Evolutionary conservation across 2,888 invertebrate species (phyloP).

Genomic region (Minunthozetes semirufus): DNA sequence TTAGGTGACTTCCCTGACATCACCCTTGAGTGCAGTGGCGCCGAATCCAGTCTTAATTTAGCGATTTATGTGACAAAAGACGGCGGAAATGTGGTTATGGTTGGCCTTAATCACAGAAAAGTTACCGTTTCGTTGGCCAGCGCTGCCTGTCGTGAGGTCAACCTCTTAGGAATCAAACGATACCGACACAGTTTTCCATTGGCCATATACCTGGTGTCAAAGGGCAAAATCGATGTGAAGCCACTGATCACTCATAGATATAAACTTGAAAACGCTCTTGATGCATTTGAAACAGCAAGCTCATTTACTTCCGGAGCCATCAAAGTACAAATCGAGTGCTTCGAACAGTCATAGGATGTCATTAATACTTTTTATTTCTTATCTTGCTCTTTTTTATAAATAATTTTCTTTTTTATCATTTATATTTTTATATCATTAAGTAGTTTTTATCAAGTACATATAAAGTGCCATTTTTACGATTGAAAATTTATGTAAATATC

Average conservation of each 20-base stretch:
- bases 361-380: no score
- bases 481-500: no score
- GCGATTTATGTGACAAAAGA: conserved; percentile 46
- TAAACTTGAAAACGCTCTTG: conserved; percentile 42
- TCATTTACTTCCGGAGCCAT: conserved; percentile 28
- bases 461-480: no score
- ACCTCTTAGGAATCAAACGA: conserved; percentile 31
- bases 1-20: conserved; percentile 44
- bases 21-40: conserved; percentile 50
- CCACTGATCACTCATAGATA: conserved; percentile 41
- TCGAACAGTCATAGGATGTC: neutral
- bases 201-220: conserved; percentile 41
- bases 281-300: conserved; percentile 47
- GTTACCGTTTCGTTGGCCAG: conserved; percentile 30
- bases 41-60: conserved; percentile 46
- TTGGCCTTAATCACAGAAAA: conserved; percentile 28
- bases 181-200: conserved; percentile 40
- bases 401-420: neutral
- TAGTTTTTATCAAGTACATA: no score
- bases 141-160: conserved; percentile 36
- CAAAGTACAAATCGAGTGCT: conserved; percentile 32
- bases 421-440: no score
- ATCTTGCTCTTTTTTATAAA: neutral
- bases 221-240: conserved; percentile 40
- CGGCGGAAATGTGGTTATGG: conserved; percentile 30